phyloP scores from a whole-genome alignment of 2,113 vertebrate species.

The Microtus ochrogaster region DNA sequence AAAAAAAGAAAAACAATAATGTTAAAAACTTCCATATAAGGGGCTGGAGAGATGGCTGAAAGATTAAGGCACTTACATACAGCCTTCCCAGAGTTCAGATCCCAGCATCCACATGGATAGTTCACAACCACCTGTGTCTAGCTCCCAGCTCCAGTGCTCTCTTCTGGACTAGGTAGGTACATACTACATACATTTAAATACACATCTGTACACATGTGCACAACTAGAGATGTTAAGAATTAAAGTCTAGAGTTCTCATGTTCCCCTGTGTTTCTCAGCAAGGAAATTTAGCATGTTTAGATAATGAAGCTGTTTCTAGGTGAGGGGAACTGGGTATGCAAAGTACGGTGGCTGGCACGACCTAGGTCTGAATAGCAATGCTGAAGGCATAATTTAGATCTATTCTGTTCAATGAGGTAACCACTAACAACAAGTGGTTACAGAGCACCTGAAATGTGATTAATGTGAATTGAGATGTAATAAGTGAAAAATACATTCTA shows the following conservation, averaged over 20 bases:
- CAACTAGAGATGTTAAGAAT: neutral
- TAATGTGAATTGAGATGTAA: neutral
- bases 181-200: neutral
- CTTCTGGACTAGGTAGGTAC: neutral
- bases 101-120: neutral
- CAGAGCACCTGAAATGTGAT: neutral
- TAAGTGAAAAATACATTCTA: slow-evolving; percentile 40
- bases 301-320: slow-evolving; percentile 37
- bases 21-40: neutral
- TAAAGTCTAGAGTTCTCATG: neutral
- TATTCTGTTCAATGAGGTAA: neutral
- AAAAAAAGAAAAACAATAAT: neutral
- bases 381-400: neutral
- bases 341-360: neutral
- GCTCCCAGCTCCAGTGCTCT: neutral
- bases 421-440: neutral
- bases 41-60: neutral
- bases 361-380: neutral
- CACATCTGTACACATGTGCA: neutral
- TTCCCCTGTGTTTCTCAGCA: neutral
- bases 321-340: neutral
- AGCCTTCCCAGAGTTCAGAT: neutral
- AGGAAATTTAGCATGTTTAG: slow-evolving; percentile 20
- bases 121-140: neutral
- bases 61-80: neutral